A percentile compares a stretch with the other conserved stretches of the same genome.
Evolutionary conservation across 2,797 vertebrate species (phyloP).

Genomic region (Knipowitschia caucasica): DNA sequence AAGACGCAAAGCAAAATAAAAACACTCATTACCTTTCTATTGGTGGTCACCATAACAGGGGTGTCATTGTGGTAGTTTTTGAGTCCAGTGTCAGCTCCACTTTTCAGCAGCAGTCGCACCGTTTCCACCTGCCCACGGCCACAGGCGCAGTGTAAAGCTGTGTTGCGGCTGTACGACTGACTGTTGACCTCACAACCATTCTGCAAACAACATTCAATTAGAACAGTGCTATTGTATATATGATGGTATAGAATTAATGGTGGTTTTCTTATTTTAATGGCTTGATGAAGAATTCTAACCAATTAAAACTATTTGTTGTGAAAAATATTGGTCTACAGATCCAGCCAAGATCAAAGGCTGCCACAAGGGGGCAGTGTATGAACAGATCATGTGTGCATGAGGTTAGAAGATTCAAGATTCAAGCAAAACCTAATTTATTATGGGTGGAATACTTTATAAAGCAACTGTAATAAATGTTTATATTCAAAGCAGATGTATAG

Average conservation of each 20-base stretch:
- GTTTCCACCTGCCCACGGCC: constrained; percentile 85
- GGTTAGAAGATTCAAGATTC: too few species aligned
- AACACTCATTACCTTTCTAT: constrained; percentile 86
- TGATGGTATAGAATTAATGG: too few species aligned
- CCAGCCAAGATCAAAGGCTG: background rate
- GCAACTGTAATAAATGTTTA: too few species aligned
- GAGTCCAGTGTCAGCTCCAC: constrained; percentile 84
- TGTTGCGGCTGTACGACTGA: constrained; percentile 89
- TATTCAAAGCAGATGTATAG: too few species aligned
- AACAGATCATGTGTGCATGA: background rate
- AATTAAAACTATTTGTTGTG: background rate
- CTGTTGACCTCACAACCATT: constrained; percentile 84
- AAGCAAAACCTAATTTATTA: too few species aligned
- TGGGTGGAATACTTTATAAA: too few species aligned
- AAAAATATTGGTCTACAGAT: background rate
- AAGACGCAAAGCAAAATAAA: too few species aligned
- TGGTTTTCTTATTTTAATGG: too few species aligned
- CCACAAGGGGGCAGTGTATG: background rate
- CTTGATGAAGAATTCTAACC: too few species aligned
- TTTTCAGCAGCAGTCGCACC: constrained; percentile 81
- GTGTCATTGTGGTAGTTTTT: constrained; percentile 94
- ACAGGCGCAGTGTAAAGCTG: constrained; percentile 84
- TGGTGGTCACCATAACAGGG: constrained; percentile 86
- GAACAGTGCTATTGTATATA: too few species aligned
- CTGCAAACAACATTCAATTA: constrained; percentile 56